A percentile compares a stretch with the other conserved stretches of the same genome.
phyloP scores from a whole-genome alignment of 1,140 invertebrate genomes.

The Aphidius gifuensis region DNA sequence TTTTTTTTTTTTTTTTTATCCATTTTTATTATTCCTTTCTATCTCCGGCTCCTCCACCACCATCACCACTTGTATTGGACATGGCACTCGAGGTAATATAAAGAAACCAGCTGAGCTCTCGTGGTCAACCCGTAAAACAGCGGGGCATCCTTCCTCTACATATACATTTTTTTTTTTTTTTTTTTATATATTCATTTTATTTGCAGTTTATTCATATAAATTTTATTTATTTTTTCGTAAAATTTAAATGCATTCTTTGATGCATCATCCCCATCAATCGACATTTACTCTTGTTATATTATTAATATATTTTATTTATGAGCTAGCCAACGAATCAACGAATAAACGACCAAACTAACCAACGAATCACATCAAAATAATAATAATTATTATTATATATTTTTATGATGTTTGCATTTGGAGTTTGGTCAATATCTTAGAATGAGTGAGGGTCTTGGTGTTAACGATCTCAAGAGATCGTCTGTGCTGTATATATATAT shows the following conservation, averaged over 20 bases:
- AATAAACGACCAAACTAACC: too few relatives aligned
- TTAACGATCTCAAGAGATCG: not conserved
- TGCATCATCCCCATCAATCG: too few relatives aligned
- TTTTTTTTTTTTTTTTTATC: constrained; percentile 22
- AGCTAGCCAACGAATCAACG: too few relatives aligned
- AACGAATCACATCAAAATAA: too few relatives aligned
- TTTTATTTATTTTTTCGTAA: not conserved
- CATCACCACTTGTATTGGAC: not conserved
- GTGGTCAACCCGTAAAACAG: constrained; percentile 28
- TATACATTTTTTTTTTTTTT: not conserved
- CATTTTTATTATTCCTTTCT: constrained; percentile 5
- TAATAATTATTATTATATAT: too few relatives aligned
- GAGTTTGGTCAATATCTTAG: too few relatives aligned
- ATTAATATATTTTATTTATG: too few relatives aligned
- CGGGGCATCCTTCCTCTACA: constrained; percentile 17
- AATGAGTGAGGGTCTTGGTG: not conserved
- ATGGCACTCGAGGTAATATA: not conserved
- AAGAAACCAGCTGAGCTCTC: constrained; percentile 19
- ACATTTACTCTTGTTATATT: too few relatives aligned
- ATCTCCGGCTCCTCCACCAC: too few relatives aligned
- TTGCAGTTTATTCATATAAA: not conserved
- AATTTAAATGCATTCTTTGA: constrained; percentile 10
- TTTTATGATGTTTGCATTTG: too few relatives aligned
- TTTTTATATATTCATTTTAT: not conserved
- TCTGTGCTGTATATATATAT: not conserved